Evolutionary conservation across 1,140 invertebrate species (phyloP).

Genomic region (Zaprionus capensis): DNA sequence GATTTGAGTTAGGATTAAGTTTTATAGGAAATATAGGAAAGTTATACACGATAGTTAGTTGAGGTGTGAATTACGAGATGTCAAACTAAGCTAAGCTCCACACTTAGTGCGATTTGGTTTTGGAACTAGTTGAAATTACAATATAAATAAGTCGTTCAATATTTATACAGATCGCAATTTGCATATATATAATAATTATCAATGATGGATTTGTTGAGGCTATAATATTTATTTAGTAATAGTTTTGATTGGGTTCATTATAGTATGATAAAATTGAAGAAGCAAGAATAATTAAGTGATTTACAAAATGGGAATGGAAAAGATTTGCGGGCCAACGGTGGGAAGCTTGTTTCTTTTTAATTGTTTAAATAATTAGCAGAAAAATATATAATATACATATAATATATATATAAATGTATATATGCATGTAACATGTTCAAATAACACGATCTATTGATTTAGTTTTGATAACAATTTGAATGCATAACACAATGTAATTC

Average conservation of each 20-base stretch:
- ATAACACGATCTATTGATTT: neutral
- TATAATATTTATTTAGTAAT: neutral
- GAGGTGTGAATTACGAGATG: neutral
- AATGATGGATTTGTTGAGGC: neutral
- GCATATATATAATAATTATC: neutral
- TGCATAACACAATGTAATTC: neutral
- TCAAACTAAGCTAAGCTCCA: neutral
- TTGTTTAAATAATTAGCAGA: neutral
- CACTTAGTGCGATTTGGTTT: neutral
- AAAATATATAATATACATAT: neutral
- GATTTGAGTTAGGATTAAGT: neutral
- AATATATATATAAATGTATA: neutral
- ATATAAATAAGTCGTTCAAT: neutral
- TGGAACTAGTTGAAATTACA: neutral
- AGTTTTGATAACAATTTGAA: neutral
- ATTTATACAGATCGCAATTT: neutral
- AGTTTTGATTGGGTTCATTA: constrained; percentile 19
- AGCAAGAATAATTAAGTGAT: constrained; percentile 17
- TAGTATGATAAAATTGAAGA: neutral
- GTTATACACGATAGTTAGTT: neutral
- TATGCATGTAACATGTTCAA: neutral
- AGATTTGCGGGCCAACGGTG: constrained; percentile 23
- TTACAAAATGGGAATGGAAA: constrained; percentile 23
- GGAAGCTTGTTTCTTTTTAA: constrained; percentile 10
- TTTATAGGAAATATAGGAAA: neutral